A percentile compares a stretch with the other conserved stretches of the same genome.
phyloP scores from a whole-genome alignment of 2,888 invertebrate genomes.

The Dryomyza anilis region DNA sequence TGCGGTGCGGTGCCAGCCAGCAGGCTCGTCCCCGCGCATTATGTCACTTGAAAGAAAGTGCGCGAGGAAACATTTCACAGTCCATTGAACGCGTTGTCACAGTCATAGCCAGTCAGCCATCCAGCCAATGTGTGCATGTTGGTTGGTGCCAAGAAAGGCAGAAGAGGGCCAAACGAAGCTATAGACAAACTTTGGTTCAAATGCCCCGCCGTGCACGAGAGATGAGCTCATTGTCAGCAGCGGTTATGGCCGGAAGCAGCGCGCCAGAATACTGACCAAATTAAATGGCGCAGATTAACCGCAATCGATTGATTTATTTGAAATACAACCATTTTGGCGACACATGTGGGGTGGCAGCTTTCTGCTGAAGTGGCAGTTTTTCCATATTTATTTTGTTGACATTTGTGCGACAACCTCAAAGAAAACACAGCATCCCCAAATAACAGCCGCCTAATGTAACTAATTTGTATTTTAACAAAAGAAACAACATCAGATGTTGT shows the following conservation, averaged over 20 bases:
- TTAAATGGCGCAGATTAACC: conserved; percentile 7
- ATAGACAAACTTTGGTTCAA: background rate
- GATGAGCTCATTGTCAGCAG: background rate
- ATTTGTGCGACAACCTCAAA: conserved; percentile 1
- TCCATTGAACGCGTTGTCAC: conserved; percentile 21
- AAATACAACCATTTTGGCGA: background rate
- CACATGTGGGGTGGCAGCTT: background rate
- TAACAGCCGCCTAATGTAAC: background rate
- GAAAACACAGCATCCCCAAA: no score
- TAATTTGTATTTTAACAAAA: background rate
- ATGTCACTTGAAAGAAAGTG: conserved; percentile 6
- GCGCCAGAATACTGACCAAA: no score
- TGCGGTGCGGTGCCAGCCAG: background rate
- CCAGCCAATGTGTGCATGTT: background rate
- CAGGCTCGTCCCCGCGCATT: background rate
- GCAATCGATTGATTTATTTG: conserved; percentile 11
- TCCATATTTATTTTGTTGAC: no score
- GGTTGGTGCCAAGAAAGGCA: background rate
- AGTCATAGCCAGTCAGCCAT: background rate
- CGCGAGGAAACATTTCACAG: conserved; percentile 9
- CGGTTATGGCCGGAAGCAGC: background rate
- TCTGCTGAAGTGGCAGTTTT: background rate
- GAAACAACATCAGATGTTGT: background rate
- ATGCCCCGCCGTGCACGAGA: no score
- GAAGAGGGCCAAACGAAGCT: background rate